Conservation (phyloP, 1,140 invertebrate species). For the Drosophila sproati region DNA sequence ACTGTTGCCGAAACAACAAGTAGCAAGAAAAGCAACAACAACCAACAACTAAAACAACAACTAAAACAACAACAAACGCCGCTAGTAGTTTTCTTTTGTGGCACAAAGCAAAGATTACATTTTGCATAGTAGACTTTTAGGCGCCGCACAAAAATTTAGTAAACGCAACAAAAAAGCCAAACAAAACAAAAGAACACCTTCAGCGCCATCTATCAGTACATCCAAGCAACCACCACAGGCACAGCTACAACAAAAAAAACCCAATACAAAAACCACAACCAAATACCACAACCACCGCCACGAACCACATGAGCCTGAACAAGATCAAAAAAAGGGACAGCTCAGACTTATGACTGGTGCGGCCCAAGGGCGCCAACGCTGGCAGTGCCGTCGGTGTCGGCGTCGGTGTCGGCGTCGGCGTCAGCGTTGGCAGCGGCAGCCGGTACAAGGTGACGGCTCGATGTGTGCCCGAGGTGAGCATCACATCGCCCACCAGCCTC, state of each 20-base stretch:
- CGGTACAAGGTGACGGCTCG: slow-evolving; percentile 84
- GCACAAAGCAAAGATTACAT: slow-evolving; percentile 65
- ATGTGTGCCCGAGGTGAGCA: slow-evolving; percentile 82
- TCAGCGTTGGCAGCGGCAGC: slow-evolving; percentile 72
- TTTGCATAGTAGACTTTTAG: slow-evolving; percentile 77
- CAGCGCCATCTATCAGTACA: slow-evolving; percentile 49
- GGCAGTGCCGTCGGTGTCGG: slow-evolving; percentile 61
- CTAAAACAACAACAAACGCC: slow-evolving; percentile 48
- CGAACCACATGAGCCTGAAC: slow-evolving; percentile 81
- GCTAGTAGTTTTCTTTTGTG: slow-evolving; percentile 75
- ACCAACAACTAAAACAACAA: slow-evolving; percentile 38
- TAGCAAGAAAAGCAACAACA: slow-evolving; percentile 24
- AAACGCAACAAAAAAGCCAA: slow-evolving; percentile 32
- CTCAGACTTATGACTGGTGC: slow-evolving; percentile 84
- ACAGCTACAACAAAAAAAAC: slow-evolving; percentile 8
- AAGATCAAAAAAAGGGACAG: slow-evolving; percentile 84
- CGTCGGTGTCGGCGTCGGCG: slow-evolving; percentile 54
- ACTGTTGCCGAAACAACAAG: slow-evolving; percentile 38
- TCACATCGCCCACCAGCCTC: slow-evolving; percentile 78
- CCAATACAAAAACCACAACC: slow-evolving; percentile 18
- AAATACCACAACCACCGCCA: slow-evolving; percentile 49
- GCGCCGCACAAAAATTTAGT: slow-evolving; percentile 65
- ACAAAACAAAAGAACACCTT: slow-evolving; percentile 50
- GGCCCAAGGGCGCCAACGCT: slow-evolving; percentile 62
- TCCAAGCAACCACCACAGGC: slow-evolving; percentile 32